phyloP scores from a whole-genome alignment of 2,113 vertebrate species.

The Pelvicachromis taeniatus region DNA sequence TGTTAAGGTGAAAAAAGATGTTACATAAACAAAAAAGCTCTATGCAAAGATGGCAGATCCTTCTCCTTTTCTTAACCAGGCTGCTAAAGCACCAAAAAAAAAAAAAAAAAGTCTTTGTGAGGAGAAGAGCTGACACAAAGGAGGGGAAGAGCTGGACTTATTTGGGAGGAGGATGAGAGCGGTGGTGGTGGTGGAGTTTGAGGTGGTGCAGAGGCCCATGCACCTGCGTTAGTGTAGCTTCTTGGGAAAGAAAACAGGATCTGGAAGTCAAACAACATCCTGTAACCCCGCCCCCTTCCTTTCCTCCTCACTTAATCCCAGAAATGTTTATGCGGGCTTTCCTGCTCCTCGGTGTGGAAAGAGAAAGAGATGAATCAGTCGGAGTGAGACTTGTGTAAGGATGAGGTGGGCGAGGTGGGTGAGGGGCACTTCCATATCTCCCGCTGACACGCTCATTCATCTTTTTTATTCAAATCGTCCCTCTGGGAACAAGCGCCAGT shows the following conservation, averaged over 20 bases:
- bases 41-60: background rate
- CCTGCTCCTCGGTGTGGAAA: conserved; percentile 34
- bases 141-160: conserved; percentile 2
- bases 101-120: background rate
- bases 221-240: conserved; percentile 58
- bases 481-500: background rate
- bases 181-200: background rate
- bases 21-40: background rate
- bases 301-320: background rate
- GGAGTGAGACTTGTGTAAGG: background rate
- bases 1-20: background rate
- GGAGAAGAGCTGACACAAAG: background rate
- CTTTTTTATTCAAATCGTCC: background rate
- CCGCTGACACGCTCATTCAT: background rate
- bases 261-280: conserved; percentile 72
- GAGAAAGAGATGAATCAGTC: conserved; percentile 47
- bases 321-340: conserved; percentile 47
- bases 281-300: background rate
- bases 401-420: background rate
- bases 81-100: background rate
- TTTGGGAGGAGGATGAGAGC: background rate
- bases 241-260: conserved; percentile 76
- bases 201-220: background rate
- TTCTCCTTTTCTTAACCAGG: background rate
- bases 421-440: conserved; percentile 38